These are phyloP conservation scores for Bombylius major DNA, from an alignment of 2,888 invertebrate genomes.

Conservation along the genomic window DNA sequence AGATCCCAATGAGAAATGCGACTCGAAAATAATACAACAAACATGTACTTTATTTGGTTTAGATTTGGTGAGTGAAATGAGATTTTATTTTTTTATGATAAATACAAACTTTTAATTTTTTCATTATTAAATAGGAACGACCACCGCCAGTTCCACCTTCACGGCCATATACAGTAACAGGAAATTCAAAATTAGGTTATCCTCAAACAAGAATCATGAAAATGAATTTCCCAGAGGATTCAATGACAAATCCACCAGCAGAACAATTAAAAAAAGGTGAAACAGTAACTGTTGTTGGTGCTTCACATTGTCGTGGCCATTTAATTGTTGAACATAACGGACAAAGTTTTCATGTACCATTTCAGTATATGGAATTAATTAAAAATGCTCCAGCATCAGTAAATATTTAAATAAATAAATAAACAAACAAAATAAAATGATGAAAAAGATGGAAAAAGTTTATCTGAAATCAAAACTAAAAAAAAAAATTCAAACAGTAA, in stretches of 20 bases:
- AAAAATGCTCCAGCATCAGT: conserved; percentile 18
- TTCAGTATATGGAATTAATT: conserved; percentile 66
- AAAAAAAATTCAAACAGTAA: no score
- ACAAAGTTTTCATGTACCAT: conserved; percentile 63
- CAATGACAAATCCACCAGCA: conserved; percentile 24
- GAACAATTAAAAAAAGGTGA: conserved; percentile 66
- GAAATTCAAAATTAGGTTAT: conserved; percentile 82
- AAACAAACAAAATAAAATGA: neutral
- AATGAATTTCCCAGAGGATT: conserved; percentile 65
- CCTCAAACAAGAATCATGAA: conserved; percentile 87
- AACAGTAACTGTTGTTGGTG: conserved; percentile 75
- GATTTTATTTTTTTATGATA: neutral
- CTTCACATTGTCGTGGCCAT: conserved; percentile 74
- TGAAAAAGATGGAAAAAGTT: no score
- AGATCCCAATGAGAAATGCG: conserved; percentile 73
- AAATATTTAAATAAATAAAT: conserved; percentile 14
- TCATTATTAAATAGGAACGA: conserved; percentile 49
- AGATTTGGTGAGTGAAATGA: conserved; percentile 52
- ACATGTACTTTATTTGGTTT: conserved; percentile 83
- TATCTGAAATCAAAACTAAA: no score
- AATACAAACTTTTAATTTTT: neutral
- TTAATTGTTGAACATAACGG: conserved; percentile 73
- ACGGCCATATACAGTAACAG: conserved; percentile 78
- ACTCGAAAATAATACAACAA: conserved; percentile 77
- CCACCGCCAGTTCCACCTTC: conserved; percentile 87